phyloP scores from a whole-genome alignment of 2,797 vertebrate species.

The Sparidentex hasta region DNA sequence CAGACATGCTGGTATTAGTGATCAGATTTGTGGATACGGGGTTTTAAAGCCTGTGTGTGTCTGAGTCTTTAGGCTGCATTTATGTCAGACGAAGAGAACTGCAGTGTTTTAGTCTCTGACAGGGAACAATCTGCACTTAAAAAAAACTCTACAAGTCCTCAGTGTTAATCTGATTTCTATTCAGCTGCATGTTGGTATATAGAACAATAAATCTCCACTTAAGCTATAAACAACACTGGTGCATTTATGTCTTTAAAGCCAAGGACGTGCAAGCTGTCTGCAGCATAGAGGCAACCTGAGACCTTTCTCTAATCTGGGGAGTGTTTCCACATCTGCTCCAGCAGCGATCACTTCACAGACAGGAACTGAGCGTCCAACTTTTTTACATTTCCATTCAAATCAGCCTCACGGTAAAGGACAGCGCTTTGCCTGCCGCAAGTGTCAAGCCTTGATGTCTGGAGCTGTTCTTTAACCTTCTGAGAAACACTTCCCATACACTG shows the following conservation, averaged over 20 bases:
- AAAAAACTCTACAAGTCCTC: slow-evolving; percentile 22
- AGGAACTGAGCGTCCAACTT: slow-evolving; percentile 5
- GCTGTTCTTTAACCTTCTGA: slow-evolving; percentile 44
- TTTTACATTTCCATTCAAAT: slow-evolving; percentile 21
- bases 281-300: background rate
- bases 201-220: slow-evolving; percentile 28
- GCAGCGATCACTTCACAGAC: slow-evolving; percentile 2
- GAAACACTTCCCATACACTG: slow-evolving; percentile 23
- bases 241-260: slow-evolving; percentile 35
- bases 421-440: slow-evolving; percentile 26
- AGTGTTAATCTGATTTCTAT: slow-evolving; percentile 34
- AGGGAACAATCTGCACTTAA: slow-evolving; percentile 36
- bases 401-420: background rate
- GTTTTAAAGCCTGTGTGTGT: slow-evolving; percentile 21
- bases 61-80: background rate
- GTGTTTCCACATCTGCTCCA: slow-evolving; percentile 18
- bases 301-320: slow-evolving; percentile 36
- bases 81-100: slow-evolving; percentile 14
- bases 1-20: slow-evolving; percentile 17
- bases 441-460: slow-evolving; percentile 42
- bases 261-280: slow-evolving; percentile 13
- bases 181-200: slow-evolving; percentile 2
- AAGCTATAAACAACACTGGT: slow-evolving; percentile 18
- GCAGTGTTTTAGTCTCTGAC: slow-evolving; percentile 18
- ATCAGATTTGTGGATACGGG: slow-evolving; percentile 29